Evolutionary conservation across 2,797 vertebrate species (phyloP), one percentile per base, ranked within the genome.

Genomic region (Bovichtus variegatus): DNA sequence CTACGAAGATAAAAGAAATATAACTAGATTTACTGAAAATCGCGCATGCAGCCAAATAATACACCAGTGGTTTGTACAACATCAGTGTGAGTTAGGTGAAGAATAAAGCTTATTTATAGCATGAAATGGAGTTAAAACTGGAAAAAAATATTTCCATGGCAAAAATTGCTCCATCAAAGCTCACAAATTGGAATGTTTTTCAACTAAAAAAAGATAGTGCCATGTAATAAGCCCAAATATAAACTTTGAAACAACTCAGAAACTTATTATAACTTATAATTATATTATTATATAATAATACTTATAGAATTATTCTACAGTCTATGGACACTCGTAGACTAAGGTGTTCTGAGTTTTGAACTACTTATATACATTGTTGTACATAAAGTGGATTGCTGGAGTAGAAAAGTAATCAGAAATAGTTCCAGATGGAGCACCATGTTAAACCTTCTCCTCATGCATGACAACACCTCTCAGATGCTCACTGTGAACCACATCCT

Each of bases 401-500:
- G 21, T 34, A 57, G n/a, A 51, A 71, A 41, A 51, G 29, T 18
- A 63, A 49, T 36, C 21, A 43, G 64, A 74, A 70, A 61, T 57
- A 54, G 18, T 60, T 80, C 61, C 70, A 80, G 58, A 82, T 66
- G 58, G n/a, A 9, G 27, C 9, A 6, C 7, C 2, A 40, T 9
- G 57, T 59, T 64, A 29, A 74, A 58, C 36, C 18, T 59, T 61
- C n/a, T 11, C 18, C 19, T 51, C 36, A 55, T 16, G 53, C 29
- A 64, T 49, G 54, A 62, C 34, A 34, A 38, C 54, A 41, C 10
- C 38, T 69, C 63, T 80, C 53, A 62, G 55, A 71, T 55, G 10
- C 13, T 73, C 55, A 40, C 16, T 62, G 12, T 23, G 21, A 75
- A 49, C 8, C 38, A 40, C 18, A 13, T 23, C 69, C 69, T 62